Conservation (phyloP, 2,113 vertebrate species). For the Leuciscus idus region DNA sequence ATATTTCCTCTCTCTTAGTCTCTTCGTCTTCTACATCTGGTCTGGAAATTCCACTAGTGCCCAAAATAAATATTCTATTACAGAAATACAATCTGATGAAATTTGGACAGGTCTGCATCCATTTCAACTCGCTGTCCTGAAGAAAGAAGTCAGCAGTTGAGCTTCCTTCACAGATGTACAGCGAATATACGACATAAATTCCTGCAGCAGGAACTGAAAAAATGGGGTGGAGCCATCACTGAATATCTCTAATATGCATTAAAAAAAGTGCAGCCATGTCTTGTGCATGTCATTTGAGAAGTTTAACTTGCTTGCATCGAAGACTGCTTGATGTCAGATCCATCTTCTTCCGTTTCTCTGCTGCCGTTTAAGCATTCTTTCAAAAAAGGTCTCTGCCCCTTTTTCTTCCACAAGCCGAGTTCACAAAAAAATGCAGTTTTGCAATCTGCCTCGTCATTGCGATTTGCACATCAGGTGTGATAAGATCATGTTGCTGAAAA, state of each 20-base stretch:
- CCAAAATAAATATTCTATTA: neutral
- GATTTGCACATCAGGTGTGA: constrained; percentile 1
- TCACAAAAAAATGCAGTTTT: constrained; percentile 9
- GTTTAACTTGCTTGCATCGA: neutral
- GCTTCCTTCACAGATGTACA: neutral
- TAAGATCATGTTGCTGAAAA: constrained; percentile 21
- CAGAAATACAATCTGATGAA: neutral
- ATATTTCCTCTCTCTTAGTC: neutral
- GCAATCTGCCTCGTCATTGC: neutral
- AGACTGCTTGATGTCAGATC: constrained; percentile 7
- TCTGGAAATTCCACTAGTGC: constrained; percentile 10
- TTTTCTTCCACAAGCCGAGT: neutral
- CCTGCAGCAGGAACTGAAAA: constrained; percentile 11
- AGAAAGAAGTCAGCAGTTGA: constrained; percentile 2
- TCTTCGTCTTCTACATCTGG: neutral
- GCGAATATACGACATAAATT: neutral
- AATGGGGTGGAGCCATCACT: neutral
- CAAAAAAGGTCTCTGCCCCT: neutral
- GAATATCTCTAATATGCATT: neutral
- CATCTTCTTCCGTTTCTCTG: constrained; percentile 3
- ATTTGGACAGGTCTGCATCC: constrained; percentile 4
- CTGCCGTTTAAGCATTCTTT: neutral
- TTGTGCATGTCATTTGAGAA: neutral
- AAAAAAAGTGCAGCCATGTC: constrained; percentile 13
- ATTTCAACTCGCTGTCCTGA: neutral